Percentiles rank a stretch among this genome's conserved stretches.
These are phyloP conservation scores for Dorcus hopei DNA, from an alignment of 2,888 invertebrate species.

Conservation along the genomic window DNA sequence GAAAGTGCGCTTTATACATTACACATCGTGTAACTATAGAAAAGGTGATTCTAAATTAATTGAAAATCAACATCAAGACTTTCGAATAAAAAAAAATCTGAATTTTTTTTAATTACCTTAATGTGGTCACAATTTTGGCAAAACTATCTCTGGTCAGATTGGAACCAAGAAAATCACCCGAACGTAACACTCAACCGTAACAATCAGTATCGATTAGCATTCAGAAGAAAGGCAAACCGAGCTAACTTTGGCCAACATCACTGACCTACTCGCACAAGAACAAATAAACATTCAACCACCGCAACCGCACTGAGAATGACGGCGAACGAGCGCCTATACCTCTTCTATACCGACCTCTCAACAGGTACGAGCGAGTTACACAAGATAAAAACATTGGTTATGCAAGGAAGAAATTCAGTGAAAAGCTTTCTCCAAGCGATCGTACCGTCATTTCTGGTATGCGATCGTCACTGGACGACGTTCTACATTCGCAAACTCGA, in stretches of 20 bases:
- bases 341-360: slow-evolving; percentile 24
- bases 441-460: background rate
- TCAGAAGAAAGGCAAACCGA: background rate
- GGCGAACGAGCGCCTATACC: slow-evolving; percentile 15
- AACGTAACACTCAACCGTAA: too few species aligned
- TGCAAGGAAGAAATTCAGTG: slow-evolving; percentile 35
- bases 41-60: too few species aligned
- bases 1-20: too few species aligned
- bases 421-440: slow-evolving; percentile 34
- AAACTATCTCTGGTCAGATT: too few species aligned
- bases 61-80: too few species aligned
- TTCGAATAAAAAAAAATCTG: too few species aligned
- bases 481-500: background rate
- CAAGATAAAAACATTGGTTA: slow-evolving; percentile 34
- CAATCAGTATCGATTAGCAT: too few species aligned
- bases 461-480: background rate
- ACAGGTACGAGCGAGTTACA: slow-evolving; percentile 28
- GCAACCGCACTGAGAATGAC: slow-evolving; percentile 21
- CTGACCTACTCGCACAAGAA: slow-evolving; percentile 32
- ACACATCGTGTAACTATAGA: too few species aligned
- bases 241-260: slow-evolving; percentile 19
- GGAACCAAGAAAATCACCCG: too few species aligned
- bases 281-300: slow-evolving; percentile 19
- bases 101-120: too few species aligned
- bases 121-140: too few species aligned